These are phyloP conservation scores for Gymnocephalus cernua DNA, from an alignment of 2,113 vertebrate genomes.

Conservation along the genomic window DNA sequence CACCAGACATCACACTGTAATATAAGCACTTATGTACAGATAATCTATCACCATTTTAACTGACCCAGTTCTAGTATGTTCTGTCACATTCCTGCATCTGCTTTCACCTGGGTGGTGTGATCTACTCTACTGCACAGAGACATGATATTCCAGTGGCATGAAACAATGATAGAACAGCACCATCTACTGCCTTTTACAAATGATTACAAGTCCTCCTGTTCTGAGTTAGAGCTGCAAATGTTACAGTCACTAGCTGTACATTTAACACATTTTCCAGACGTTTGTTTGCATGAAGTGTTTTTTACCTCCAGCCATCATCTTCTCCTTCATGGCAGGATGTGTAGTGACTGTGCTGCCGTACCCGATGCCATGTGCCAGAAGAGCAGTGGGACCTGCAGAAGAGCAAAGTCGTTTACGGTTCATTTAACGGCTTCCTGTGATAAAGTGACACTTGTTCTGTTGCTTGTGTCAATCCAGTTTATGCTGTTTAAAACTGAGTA, in stretches of 20 bases:
- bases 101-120: slow-evolving; percentile 53
- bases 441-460: slow-evolving; percentile 16
- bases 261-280: neutral
- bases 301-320: slow-evolving; percentile 96
- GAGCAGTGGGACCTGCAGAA: slow-evolving; percentile 92
- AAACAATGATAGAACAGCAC: slow-evolving; percentile 63
- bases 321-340: slow-evolving; percentile 95
- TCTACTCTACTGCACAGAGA: slow-evolving; percentile 53
- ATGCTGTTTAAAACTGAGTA: slow-evolving; percentile 2
- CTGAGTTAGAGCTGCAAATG: neutral
- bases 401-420: slow-evolving; percentile 43
- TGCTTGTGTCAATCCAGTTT: neutral
- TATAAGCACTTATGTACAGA: slow-evolving; percentile 3
- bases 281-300: neutral
- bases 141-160: slow-evolving; percentile 29
- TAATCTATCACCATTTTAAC: slow-evolving; percentile 19
- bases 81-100: slow-evolving; percentile 60
- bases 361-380: slow-evolving; percentile 94
- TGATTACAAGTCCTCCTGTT: slow-evolving; percentile 35
- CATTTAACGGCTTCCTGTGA: slow-evolving; percentile 34
- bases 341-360: slow-evolving; percentile 96
- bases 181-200: slow-evolving; percentile 72
- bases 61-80: slow-evolving; percentile 68
- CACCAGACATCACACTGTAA: neutral
- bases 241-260: neutral